A percentile compares a stretch with the other conserved stretches of the same genome.
Evolutionary conservation across 2,797 vertebrate genomes (phyloP).

Genomic region (Sebastes matsubarae): DNA sequence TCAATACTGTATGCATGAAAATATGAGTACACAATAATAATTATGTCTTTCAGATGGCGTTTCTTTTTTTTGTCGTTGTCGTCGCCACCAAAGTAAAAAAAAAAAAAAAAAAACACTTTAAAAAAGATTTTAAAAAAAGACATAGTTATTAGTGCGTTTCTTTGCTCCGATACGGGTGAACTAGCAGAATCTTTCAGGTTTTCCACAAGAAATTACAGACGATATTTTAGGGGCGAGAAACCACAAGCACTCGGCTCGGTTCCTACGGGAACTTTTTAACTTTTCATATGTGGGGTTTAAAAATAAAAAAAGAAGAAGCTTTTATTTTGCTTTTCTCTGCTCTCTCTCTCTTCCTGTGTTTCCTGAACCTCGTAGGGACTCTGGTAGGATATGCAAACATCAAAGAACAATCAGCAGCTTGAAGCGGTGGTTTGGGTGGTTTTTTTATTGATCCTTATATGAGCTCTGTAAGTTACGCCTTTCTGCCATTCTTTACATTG

Average conservation of each 20-base stretch:
- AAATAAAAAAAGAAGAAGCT: not conserved
- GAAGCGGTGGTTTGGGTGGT: not conserved
- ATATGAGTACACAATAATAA: conserved; percentile 16
- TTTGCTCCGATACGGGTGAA: conserved; percentile 71
- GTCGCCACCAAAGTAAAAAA: conserved; percentile 49
- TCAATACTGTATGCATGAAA: conserved; percentile 65
- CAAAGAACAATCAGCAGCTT: conserved; percentile 52
- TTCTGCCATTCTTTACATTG: conserved; percentile 44
- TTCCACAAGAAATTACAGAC: conserved; percentile 49
- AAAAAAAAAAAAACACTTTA: not conserved
- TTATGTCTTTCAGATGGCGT: conserved; percentile 43
- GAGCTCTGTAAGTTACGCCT: conserved; percentile 41
- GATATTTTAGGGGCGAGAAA: conserved; percentile 58
- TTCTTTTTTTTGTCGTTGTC: conserved; percentile 6
- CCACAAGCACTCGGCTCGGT: conserved; percentile 56
- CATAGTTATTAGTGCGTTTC: conserved; percentile 41
- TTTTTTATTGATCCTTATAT: conserved; percentile 2
- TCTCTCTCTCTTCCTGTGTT: conserved; percentile 44
- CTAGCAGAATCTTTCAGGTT: conserved; percentile 60
- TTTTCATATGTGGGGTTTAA: conserved; percentile 40
- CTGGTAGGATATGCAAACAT: conserved; percentile 56
- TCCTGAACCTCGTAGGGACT: conserved; percentile 25
- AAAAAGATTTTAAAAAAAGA: not conserved
- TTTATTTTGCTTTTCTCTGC: conserved; percentile 39
- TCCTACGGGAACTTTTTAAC: conserved; percentile 52